phyloP scores from a whole-genome alignment of 2,113 vertebrate species.

The Semicossyphus pulcher region DNA sequence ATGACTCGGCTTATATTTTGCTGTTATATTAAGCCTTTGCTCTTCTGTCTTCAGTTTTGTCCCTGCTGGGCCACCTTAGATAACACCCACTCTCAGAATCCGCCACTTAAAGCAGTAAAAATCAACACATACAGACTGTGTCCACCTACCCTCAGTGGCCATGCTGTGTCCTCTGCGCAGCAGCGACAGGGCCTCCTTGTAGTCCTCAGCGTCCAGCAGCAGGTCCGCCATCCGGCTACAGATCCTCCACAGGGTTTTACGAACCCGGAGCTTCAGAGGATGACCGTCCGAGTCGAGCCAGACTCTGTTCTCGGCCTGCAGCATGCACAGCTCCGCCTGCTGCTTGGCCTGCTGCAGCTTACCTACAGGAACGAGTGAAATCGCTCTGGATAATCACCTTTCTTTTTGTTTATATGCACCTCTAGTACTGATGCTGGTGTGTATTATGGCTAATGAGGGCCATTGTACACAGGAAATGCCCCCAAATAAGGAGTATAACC shows the following conservation, averaged over 20 bases:
- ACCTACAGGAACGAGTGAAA: slow-evolving; percentile 20
- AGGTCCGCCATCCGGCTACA: slow-evolving; percentile 35
- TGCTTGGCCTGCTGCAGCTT: slow-evolving; percentile 46
- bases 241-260: slow-evolving; percentile 16
- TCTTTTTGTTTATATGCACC: too few relatives aligned
- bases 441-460: too few relatives aligned
- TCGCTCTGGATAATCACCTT: too few relatives aligned
- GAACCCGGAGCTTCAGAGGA: slow-evolving; percentile 30
- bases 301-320: background rate
- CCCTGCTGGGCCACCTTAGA: too few relatives aligned
- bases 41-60: accelerated
- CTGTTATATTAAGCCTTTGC: too few relatives aligned
- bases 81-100: too few relatives aligned
- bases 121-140: too few relatives aligned
- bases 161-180: slow-evolving; percentile 27
- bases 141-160: slow-evolving; percentile 32
- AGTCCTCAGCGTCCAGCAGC: background rate
- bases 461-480: too few relatives aligned
- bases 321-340: slow-evolving; percentile 47
- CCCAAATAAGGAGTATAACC: too few relatives aligned
- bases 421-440: too few relatives aligned
- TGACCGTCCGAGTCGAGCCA: slow-evolving; percentile 37
- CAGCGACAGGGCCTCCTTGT: slow-evolving; percentile 3
- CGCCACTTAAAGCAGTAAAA: too few relatives aligned
- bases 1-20: too few relatives aligned